Evolutionary conservation across 2,888 invertebrate species (phyloP).

Genomic region (Platycheirus albimanus): DNA sequence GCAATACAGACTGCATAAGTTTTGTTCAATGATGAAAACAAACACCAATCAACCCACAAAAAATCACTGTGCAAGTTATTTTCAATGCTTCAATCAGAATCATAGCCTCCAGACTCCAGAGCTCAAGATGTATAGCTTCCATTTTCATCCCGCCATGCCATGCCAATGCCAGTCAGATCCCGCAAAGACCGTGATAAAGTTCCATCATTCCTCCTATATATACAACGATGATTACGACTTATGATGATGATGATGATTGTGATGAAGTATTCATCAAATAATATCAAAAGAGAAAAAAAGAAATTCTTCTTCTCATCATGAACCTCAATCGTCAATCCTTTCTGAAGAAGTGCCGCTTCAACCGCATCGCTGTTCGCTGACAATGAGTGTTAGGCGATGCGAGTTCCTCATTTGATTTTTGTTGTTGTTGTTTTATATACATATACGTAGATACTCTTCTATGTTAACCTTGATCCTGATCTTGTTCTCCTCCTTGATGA

Average conservation of each 20-base stretch:
- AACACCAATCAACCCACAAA: slow-evolving; percentile 19
- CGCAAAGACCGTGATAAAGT: slow-evolving; percentile 1
- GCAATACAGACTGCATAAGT: slow-evolving; percentile 38
- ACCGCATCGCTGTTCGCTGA: slow-evolving; percentile 38
- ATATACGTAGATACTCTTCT: not conserved
- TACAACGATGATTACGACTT: slow-evolving; percentile 26
- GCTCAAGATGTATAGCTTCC: slow-evolving; percentile 17
- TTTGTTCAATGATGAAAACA: slow-evolving; percentile 32
- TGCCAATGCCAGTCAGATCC: slow-evolving; percentile 3
- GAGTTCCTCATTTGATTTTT: slow-evolving; percentile 34
- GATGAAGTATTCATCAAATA: slow-evolving; percentile 59
- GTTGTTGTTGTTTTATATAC: slow-evolving; percentile 15
- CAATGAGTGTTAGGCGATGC: slow-evolving; percentile 31
- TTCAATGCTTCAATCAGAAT: slow-evolving; percentile 44
- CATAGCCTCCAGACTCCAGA: slow-evolving; percentile 23
- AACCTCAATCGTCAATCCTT: slow-evolving; percentile 6
- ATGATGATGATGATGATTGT: slow-evolving; percentile 36
- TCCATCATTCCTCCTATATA: not conserved
- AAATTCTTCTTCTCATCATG: slow-evolving; percentile 22
- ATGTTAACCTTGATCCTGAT: slow-evolving; percentile 66
- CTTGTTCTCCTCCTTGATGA: slow-evolving; percentile 42
- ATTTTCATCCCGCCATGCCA: slow-evolving; percentile 34
- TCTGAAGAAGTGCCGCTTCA: slow-evolving; percentile 49
- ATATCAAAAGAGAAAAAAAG: too few species aligned
- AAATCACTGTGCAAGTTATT: slow-evolving; percentile 15